A percentile compares a stretch with the other conserved stretches of the same genome.
phyloP scores from a whole-genome alignment of 2,888 invertebrate genomes.

The Stictocephala bisonia region DNA sequence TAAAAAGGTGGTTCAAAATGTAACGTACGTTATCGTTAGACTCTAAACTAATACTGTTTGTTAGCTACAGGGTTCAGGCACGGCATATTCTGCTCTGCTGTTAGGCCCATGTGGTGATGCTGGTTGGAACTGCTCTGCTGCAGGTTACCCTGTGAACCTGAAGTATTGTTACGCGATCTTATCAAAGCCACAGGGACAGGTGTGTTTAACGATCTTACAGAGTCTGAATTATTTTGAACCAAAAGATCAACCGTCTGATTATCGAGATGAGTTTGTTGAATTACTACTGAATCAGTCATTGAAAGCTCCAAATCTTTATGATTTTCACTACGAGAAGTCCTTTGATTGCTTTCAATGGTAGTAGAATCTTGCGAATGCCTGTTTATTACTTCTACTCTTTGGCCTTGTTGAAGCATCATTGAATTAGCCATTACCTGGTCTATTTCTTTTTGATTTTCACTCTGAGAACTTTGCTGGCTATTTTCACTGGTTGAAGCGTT shows the following conservation, averaged over 20 bases:
- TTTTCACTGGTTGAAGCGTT: background rate
- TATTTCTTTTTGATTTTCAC: background rate
- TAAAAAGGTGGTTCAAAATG: too few relatives aligned
- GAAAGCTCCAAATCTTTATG: too few relatives aligned
- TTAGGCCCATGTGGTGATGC: constrained; percentile 12
- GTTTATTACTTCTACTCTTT: too few relatives aligned
- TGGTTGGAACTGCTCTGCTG: background rate
- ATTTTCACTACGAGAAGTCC: too few relatives aligned
- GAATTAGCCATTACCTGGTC: background rate
- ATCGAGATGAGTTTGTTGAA: constrained; percentile 5
- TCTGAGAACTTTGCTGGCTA: background rate
- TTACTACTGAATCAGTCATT: too few relatives aligned
- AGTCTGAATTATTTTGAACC: constrained; percentile 7
- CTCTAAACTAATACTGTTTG: constrained; percentile 30
- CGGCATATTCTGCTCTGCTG: constrained; percentile 2
- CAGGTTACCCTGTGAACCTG: background rate
- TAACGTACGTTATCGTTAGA: too few relatives aligned
- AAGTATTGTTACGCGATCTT: constrained; percentile 19
- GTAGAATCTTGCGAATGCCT: too few relatives aligned
- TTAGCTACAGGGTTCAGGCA: constrained; percentile 28
- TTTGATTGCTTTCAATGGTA: too few relatives aligned
- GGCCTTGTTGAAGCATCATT: background rate
- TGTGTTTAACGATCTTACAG: background rate
- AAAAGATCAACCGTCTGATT: constrained; percentile 19
- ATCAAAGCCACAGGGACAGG: background rate